These are phyloP conservation scores for Eutrigla gurnardus DNA, from an alignment of 2,797 vertebrate species.

Conservation along the genomic window DNA sequence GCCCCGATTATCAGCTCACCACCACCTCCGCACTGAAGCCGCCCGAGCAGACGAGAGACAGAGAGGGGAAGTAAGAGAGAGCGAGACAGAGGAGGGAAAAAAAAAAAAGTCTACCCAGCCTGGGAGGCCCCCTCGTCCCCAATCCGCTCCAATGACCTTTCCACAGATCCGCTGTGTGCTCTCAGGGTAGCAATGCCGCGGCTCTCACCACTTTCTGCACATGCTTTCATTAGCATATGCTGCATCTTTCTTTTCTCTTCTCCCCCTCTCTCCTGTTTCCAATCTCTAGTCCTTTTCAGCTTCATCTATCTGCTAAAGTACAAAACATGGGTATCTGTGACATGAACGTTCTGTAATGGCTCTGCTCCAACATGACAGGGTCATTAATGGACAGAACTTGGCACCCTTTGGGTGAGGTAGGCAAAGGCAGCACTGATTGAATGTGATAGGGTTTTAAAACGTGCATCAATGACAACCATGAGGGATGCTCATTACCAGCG, in stretches of 20 bases:
- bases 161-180: conserved; percentile 66
- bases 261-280: not conserved
- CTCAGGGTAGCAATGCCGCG: conserved; percentile 53
- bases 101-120: conserved; percentile 50
- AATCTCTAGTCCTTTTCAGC: conserved; percentile 6
- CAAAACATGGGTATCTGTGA: not conserved
- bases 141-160: conserved; percentile 79
- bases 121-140: conserved; percentile 72
- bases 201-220: conserved; percentile 58
- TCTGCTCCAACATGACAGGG: conserved; percentile 5
- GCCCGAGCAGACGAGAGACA: conserved; percentile 24
- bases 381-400: not conserved
- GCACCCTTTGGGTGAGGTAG: not conserved
- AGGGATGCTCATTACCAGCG: not conserved
- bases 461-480: not conserved
- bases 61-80: conserved; percentile 22
- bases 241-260: conserved; percentile 26
- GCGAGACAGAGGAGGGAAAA: not conserved
- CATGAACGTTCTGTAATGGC: not conserved
- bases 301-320: too few species aligned
- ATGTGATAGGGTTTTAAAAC: too few species aligned
- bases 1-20: conserved; percentile 76
- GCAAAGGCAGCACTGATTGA: too few species aligned
- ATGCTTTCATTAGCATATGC: conserved; percentile 76
- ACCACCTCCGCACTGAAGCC: conserved; percentile 60